A percentile compares a stretch with the other conserved stretches of the same genome.
These are phyloP conservation scores for Suncus etruscus DNA, from an alignment of 2,113 vertebrate species.

Conservation along the genomic window DNA sequence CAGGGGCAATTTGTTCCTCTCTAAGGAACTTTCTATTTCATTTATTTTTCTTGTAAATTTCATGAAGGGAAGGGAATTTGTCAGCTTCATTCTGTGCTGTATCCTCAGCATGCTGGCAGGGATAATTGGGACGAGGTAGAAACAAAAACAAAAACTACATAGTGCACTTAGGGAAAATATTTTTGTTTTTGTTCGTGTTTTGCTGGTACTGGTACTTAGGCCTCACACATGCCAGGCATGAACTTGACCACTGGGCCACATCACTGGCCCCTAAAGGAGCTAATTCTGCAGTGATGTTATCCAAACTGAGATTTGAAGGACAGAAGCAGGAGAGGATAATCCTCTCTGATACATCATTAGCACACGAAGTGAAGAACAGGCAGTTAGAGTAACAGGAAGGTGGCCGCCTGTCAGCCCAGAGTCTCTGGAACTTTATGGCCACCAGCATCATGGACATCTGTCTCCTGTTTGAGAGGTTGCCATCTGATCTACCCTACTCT, in stretches of 20 bases:
- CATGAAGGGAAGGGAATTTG: not conserved
- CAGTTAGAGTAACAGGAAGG: not conserved
- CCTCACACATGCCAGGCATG: too few relatives aligned
- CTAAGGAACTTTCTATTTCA: not conserved
- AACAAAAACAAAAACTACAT: constrained; percentile 6
- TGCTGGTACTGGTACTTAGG: too few relatives aligned
- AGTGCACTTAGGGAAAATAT: not conserved
- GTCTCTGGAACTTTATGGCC: not conserved
- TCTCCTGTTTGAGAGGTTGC: not conserved
- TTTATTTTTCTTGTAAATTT: not conserved
- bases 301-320: constrained; percentile 61
- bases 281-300: constrained; percentile 1
- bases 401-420: not conserved
- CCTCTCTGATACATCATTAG: constrained; percentile 17
- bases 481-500: not conserved
- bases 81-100: not conserved
- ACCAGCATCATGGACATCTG: not conserved
- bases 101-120: not conserved
- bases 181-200: constrained; percentile 4
- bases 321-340: constrained; percentile 21
- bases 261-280: too few relatives aligned
- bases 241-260: too few relatives aligned
- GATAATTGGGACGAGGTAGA: not conserved
- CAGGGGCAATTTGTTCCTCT: not conserved
- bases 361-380: not conserved